A percentile compares a stretch with the other conserved stretches of the same genome.
These are phyloP conservation scores for Diplazon laetatorius DNA, from an alignment of 2,888 invertebrate species.

Conservation along the genomic window DNA sequence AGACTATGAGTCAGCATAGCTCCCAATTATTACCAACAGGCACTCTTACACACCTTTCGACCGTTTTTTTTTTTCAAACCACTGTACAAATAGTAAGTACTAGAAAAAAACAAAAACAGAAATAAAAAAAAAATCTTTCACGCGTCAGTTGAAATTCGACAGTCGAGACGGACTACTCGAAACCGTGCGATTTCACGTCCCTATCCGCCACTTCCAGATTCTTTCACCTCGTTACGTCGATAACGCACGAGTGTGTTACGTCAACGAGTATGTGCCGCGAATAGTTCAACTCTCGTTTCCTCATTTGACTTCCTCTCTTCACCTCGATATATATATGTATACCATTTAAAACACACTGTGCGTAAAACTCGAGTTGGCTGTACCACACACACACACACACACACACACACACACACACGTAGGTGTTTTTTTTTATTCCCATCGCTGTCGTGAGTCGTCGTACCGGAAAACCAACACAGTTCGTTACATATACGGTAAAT, in stretches of 20 bases:
- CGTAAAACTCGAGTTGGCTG: not conserved
- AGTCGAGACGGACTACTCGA: not conserved
- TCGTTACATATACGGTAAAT: not conserved
- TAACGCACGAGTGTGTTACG: constrained; percentile 49
- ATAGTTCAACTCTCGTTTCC: constrained; percentile 54
- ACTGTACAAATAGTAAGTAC: too few relatives aligned
- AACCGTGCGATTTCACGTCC: constrained; percentile 25
- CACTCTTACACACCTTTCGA: not conserved
- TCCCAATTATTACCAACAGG: not conserved
- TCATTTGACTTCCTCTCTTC: constrained; percentile 62
- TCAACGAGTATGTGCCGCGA: constrained; percentile 34
- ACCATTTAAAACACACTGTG: constrained; percentile 10
- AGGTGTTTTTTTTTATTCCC: constrained; percentile 20
- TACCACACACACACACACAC: too few relatives aligned
- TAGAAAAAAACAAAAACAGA: too few relatives aligned
- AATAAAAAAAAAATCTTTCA: constrained; percentile 4
- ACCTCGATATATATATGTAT: constrained; percentile 55
- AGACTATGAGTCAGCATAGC: not conserved
- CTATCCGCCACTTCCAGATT: not conserved
- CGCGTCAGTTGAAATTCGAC: not conserved
- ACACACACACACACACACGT: constrained; percentile 26
- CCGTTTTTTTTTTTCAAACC: not conserved
- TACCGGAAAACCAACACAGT: constrained; percentile 24
- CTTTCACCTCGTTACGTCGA: constrained; percentile 23
- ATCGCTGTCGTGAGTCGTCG: constrained; percentile 8